phyloP scores from a whole-genome alignment of 2,797 vertebrate species.

The Mergus octosetaceus region DNA sequence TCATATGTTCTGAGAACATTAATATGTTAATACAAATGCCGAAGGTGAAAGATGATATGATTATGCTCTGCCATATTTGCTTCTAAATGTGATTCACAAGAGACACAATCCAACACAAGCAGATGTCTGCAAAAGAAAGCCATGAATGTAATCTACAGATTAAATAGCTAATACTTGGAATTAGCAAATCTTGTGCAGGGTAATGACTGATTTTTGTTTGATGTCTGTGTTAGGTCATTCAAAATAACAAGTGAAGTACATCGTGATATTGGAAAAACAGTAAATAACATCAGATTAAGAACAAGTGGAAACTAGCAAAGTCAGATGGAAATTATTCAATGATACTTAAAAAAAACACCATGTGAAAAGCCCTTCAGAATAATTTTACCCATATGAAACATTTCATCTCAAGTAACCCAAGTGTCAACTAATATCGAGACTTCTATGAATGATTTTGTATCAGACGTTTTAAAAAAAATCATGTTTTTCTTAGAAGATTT shows the following conservation, averaged over 20 bases:
- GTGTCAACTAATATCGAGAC: not conserved
- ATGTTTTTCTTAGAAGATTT: not conserved
- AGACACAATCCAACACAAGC: not conserved
- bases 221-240: not conserved
- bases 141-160: not conserved
- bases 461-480: not conserved
- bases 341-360: not conserved
- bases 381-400: not conserved
- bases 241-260: not conserved
- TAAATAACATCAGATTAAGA: not conserved
- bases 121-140: not conserved
- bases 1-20: not conserved
- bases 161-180: not conserved
- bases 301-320: not conserved
- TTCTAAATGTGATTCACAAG: not conserved
- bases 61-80: not conserved
- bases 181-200: not conserved
- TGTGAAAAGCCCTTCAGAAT: not conserved
- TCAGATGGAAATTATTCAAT: not conserved
- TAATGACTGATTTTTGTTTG: not conserved
- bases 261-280: not conserved
- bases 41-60: not conserved
- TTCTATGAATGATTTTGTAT: not conserved
- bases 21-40: not conserved
- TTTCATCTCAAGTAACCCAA: not conserved